Evolutionary conservation across 2,888 invertebrate species (phyloP), one percentile per base, ranked within the genome.

Genomic region (Crematogaster levior): DNA sequence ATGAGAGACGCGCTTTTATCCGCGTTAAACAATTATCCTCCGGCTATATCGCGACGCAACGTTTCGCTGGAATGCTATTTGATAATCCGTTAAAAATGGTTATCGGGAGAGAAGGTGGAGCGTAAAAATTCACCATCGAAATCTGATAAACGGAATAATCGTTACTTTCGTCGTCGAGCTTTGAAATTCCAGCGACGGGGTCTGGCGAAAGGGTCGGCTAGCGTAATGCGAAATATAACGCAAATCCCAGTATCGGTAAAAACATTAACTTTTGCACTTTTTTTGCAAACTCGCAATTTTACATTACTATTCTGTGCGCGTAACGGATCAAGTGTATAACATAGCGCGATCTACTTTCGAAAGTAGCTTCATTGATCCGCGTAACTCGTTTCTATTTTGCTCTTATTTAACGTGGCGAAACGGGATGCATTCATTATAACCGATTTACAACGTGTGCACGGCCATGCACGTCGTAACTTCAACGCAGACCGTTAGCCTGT

Each of bases 401-500:
- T 74, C 24, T 24, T 51, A 51, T 61, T n/a, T 53, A 81, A 75
- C 79, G 75, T 37, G 77, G 77, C 83, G 66, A 77, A 77, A 77
- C 30, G 68, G 68, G 68, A 77, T 30, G 77, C 68, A 56, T 68
- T 77, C 56, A 68, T 77, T 68, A 77, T 77, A 77, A 77, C 43
- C 77, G 68, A 77, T 56, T 68, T 77, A 77, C 30, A 77, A 77
- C 53, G 77, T 43, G 68, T 12, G 66, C 30, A 15, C 30, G 53
- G 34, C 15, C 46, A 37, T 56, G 27, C 73, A 58, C 73, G 73
- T 70, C 80, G 77, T 56, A 77, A 77, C 56, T 77, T 18, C 1
- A 43, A 66, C 56, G 18, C 30, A 79, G 81, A 88, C 88, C 88
- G 88, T 87, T 88, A 87, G 56, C 61, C 40, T 58, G 75, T 81